These are phyloP conservation scores for Heloderma charlesbogerti DNA, from an alignment of 2,113 vertebrate species.

Conservation along the genomic window DNA sequence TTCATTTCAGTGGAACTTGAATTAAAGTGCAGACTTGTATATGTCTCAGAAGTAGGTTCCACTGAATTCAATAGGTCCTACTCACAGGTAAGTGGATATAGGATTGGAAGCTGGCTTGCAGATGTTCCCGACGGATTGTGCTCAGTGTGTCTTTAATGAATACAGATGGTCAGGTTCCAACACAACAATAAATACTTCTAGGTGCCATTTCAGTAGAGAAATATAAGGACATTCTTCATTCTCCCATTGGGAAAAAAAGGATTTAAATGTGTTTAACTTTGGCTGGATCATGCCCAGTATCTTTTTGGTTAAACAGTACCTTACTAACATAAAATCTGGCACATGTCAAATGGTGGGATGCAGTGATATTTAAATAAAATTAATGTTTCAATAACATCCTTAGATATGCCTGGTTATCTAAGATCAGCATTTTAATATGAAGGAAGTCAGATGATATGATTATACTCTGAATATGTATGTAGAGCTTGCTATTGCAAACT, in stretches of 20 bases:
- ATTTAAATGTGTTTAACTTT: background rate
- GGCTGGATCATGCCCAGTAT: background rate
- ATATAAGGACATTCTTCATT: background rate
- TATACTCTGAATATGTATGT: background rate
- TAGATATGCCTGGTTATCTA: background rate
- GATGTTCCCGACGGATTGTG: background rate
- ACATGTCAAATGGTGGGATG: background rate
- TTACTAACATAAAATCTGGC: background rate
- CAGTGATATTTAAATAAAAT: background rate
- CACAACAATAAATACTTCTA: background rate
- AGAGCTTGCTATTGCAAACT: background rate
- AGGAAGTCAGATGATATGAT: background rate
- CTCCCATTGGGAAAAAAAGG: background rate
- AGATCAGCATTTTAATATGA: slow-evolving; percentile 6
- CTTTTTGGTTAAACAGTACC: background rate
- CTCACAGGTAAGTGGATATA: background rate
- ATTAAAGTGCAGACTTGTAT: background rate
- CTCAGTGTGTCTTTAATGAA: background rate
- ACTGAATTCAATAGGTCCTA: background rate
- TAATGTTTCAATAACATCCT: background rate
- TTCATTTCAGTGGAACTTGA: background rate
- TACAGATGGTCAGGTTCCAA: background rate
- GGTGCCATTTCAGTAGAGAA: background rate
- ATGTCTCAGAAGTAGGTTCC: background rate
- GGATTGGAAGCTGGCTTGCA: background rate